Base-by-base conservation (phyloP, 2,888 invertebrate species). In the Mythimna lalbum region DNA sequence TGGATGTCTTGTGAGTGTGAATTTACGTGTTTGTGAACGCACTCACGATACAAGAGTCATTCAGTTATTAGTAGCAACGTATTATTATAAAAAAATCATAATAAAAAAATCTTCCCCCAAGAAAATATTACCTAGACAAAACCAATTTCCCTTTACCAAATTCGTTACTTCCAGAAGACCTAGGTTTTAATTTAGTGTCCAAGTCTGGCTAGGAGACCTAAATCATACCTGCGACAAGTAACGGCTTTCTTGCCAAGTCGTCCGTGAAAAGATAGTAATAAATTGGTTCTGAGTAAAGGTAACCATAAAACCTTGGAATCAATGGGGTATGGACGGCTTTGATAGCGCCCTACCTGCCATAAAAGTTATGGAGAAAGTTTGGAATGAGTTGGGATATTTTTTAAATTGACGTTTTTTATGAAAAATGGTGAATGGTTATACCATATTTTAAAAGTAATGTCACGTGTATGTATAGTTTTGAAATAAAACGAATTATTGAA, bases 151-250 rank as follows among this genome's bases (percentile, higher is more conserved):
- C 52, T 69, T 55, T 23, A 31, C 68, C 52, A 70, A 71, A 74
- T 65, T 70, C 76, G 64, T 81, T 75, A 72, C 68, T 78, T 69
- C 73, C 80, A 82, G 33, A 69, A 73, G 82, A 80, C 67, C 84
- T 89, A 89, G 88, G 86, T 88, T 89, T 90, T 90, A 92, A 92
- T 92, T 91, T 90, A 90, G 87, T 86, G 87, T 86, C 90, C 85
- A 84, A 88, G 91, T 89, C 89, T 91, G 91, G 87, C 88, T 90
- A 86, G 90, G 83, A 81, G 67, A 66, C 73, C 87, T 93, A 93
- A 93, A 93, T 93, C 93, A 93, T 91, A 93, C 91, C 91, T 91
- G 89, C 88, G 93, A 90, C 91, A 89, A 88, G 90, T 90, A 90
- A 89, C 91, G 89, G 89, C 86, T 82, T 71, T 61, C 86, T 69